Base-by-base conservation (phyloP, 2,797 vertebrate genomes). In the Diceros bicornis region DNA sequence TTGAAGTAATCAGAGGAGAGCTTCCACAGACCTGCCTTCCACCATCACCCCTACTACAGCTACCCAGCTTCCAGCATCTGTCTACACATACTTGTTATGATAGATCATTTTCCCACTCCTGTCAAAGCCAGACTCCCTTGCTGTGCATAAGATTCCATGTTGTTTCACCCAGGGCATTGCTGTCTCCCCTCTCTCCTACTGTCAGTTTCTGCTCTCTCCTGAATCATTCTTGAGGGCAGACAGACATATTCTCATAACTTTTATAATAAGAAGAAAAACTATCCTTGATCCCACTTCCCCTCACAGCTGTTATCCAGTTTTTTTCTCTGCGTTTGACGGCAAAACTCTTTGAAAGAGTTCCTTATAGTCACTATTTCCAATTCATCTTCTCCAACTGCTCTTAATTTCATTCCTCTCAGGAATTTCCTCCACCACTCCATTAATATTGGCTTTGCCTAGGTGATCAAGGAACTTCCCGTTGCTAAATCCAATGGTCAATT, bases 261-360 rank as follows among this genome's bases (percentile, higher is more conserved):
- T 88, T 79, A 21, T 50, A 62, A 83, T 66, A 88, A 77, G 21
- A 91, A 96, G 55, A 87, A 94, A 84, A 83, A 52, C 3, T 55
- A 9, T 86, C 89, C 50, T 94, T 81, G n/a, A 81, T 91, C 69
- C 32, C 57, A 64, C 6, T 93, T 55, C 18, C 6, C 2, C 21
- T 64, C 27, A 25, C 25, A 50, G 23, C 20, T 47, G 32, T 82
- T 32, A 57, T 11, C 59, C 47, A n/a, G 25, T 25, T 66, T 16
- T 69, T 20, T 16, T 25, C 14, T 52, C 3, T 44, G n/a, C 11
- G 27, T 27, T 91, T 91, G 79, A 32, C 27, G 89, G 47, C 21
- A 82, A 68, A 90, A 29, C 1, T 88, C 41, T 50, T 88, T 59
- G 5, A 16, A 83, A 90, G 37, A 20, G 13, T 72, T 87, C 32